Percentiles rank a stretch among this genome's conserved stretches.
Conservation (phyloP, 2,797 vertebrate species). For the Melanotaenia parkinsoni region DNA sequence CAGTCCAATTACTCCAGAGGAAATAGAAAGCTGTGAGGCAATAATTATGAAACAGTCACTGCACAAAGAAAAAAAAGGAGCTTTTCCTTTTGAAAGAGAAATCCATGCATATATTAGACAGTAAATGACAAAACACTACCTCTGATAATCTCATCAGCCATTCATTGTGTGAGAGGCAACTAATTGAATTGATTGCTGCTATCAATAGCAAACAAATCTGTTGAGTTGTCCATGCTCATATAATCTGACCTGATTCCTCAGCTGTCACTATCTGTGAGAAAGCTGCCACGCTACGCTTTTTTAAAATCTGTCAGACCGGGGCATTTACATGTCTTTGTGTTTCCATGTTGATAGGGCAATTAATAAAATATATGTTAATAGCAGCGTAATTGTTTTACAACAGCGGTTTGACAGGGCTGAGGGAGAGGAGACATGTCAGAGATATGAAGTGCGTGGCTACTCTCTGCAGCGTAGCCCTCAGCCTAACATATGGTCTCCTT, state of each 20-base stretch:
- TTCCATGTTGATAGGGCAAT: constrained; percentile 88
- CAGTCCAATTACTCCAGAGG: constrained; percentile 91
- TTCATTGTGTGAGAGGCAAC: constrained; percentile 62
- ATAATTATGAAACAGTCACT: constrained; percentile 81
- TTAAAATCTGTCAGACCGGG: constrained; percentile 84
- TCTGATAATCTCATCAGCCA: constrained; percentile 68
- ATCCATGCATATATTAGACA: constrained; percentile 77
- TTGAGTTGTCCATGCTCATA: constrained; percentile 89
- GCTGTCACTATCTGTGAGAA: constrained; percentile 94
- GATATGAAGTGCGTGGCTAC: constrained; percentile 69
- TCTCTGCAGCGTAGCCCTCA: constrained; percentile 73
- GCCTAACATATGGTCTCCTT: constrained; percentile 82
- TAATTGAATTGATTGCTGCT: constrained; percentile 87
- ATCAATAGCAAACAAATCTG: constrained; percentile 94
- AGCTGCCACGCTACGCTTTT: constrained; percentile 88
- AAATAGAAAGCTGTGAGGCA: constrained; percentile 81
- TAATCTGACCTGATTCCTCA: constrained; percentile 98
- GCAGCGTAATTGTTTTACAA: constrained; percentile 86
- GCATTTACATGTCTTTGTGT: constrained; percentile 76
- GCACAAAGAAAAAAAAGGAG: constrained; percentile 58
- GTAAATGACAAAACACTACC: constrained; percentile 71
- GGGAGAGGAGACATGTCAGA: constrained; percentile 74
- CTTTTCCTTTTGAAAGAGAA: constrained; percentile 68
- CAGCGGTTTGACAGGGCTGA: constrained; percentile 76
- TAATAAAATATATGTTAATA: constrained; percentile 96